Base-by-base conservation (phyloP, 2,113 vertebrate genomes). In the Ornithorhynchus anatinus region DNA sequence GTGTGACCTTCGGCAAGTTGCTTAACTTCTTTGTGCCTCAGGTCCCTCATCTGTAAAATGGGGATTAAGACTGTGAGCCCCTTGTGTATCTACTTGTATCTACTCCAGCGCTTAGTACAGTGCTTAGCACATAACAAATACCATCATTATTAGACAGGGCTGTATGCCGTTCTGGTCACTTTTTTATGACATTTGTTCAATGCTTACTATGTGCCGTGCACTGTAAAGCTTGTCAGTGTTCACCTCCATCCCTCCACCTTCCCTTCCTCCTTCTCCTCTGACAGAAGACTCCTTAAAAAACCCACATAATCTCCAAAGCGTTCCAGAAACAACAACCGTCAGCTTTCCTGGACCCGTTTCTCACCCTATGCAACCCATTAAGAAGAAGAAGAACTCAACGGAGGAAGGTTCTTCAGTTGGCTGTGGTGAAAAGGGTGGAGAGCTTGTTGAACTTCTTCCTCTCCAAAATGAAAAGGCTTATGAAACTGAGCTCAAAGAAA, bases 391-490 rank as follows among this genome's bases (percentile, higher is more conserved):
- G 40, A 57, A 75, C 47, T 37, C 75, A 70, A n/a, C n/a, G n/a
- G 40, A 61, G 29, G 16, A 29, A 48, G 22, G 10, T 10, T 50
- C 23, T 50, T 50, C 27, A 17, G 25, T 9, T 58, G 40, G 68
- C 53, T 64, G 59, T 73, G 47, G 35, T 58, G 47, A 67, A 64
- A 23, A 77, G 15, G 53, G 39, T 38, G n/a, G 39, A 72, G 20
- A 7, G 58, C 69, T 69, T 42, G 22, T 15, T 61, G 56, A 72
- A 45, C 32, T 35, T 29, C 27, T 79, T 23, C 53, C 36, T 43
- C 47, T 47, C 10, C 64, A 57, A 72, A 69, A 68, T 62, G 43
- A 79, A 83, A 85, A 35, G 32, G 16, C 43, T 75, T 79, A 72
- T 67, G 59, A 69, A 63, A 57, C 10, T 47, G 25, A 60, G 50